Conservation (phyloP, 2,113 vertebrate genomes). For the Narcine bancroftii region DNA sequence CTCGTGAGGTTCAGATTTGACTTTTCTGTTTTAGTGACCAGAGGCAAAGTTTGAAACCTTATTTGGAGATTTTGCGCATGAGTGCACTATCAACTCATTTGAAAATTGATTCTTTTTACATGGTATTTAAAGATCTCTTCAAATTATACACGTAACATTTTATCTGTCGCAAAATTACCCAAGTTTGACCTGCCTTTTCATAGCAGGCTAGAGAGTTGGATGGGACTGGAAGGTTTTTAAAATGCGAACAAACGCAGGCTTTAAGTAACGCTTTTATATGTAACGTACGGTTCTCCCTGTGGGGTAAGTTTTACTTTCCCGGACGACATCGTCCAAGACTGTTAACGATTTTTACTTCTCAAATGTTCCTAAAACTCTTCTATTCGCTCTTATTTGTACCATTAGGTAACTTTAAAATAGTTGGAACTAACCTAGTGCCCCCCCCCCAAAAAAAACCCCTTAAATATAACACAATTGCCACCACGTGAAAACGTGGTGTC, state of each 20-base stretch:
- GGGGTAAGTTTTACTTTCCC: not conserved
- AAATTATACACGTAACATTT: not conserved
- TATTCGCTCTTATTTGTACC: not conserved
- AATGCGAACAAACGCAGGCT: not conserved
- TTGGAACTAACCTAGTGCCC: too few relatives aligned
- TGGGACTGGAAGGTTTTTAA: not conserved
- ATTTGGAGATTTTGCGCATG: constrained; percentile 13
- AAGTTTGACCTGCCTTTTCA: not conserved
- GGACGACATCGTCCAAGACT: not conserved
- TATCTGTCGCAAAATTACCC: not conserved
- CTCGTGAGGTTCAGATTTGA: not conserved
- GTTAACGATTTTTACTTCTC: not conserved
- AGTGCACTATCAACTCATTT: not conserved
- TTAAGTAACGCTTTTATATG: not conserved
- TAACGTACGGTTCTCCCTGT: too few relatives aligned
- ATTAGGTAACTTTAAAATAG: not conserved
- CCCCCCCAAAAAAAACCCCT: too few relatives aligned
- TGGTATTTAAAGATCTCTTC: not conserved
- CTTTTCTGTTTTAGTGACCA: not conserved
- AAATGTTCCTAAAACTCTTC: not conserved
- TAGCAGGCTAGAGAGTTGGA: too few relatives aligned
- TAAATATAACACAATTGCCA: not conserved
- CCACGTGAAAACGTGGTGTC: not conserved
- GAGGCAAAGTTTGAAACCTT: not conserved
- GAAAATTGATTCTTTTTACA: not conserved